Base-by-base conservation (phyloP, 2,113 vertebrate genomes). In the Oxyura jamaicensis region DNA sequence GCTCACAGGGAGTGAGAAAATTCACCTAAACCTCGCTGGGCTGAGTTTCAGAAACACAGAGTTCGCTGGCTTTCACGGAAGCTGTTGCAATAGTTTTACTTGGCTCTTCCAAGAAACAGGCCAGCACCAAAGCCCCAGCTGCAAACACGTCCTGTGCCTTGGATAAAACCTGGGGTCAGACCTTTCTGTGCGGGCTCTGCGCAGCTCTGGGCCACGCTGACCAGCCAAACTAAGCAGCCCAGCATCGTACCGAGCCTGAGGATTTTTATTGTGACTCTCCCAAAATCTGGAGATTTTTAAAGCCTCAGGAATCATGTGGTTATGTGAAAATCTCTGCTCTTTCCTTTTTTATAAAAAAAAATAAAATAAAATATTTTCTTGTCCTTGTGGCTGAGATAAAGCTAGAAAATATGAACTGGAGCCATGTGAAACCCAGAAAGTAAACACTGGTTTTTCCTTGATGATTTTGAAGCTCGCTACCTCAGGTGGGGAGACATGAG, bases 301-400 rank as follows among this genome's bases (percentile, higher is more conserved):
- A 86, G 60, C 41, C 76, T 88, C 86, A 44, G 88, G 69, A 95
- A 78, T 71, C 10, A 0, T 83, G 88, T 50, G 60, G 92, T 67
- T 73, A 78, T 63, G 86, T 74, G 92, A 96, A 93, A 95, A 96
- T 91, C 92, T 94, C 13, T 0, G 53, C 86, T 93, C 83, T 83
- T 92, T 81, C 86, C 69, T 77, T 84, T 90, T 74, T 72, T 52
- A 53, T 73, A 22, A 46, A 59, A 84, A 79, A 90, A 93, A 41
- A 41, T 41, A 41, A 93, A 41, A 41, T 41, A 41, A 41, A 13
- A 74, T 76, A 88, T 91, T 94, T 90, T 90, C 72, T 79, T 83
- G 46, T 83, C 91, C 91, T 80, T 86, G 76, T 19, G 88, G 83
- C 83, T 92, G 72, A 91, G 86, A 94, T 83, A 95, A 94, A 96